Conservation (phyloP, 1,140 invertebrate species). For the Asobara japonica region DNA sequence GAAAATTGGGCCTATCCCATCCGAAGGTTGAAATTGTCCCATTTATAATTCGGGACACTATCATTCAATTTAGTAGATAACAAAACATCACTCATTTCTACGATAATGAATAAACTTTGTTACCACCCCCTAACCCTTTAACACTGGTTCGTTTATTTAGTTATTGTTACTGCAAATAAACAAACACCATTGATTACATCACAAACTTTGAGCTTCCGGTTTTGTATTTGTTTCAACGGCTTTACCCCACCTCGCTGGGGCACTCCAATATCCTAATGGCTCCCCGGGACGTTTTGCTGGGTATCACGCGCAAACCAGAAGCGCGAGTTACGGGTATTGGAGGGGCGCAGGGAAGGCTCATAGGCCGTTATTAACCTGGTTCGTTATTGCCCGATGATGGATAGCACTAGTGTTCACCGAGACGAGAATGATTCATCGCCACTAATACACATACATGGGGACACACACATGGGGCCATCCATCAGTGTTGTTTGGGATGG, state of each 20-base stretch:
- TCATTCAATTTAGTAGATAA: too few species aligned
- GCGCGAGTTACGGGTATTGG: neutral
- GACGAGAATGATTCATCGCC: conserved; percentile 34
- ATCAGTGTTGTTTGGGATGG: neutral
- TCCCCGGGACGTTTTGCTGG: neutral
- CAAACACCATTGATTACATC: neutral
- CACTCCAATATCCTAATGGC: conserved; percentile 13
- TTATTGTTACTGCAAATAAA: neutral
- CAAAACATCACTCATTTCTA: too few species aligned
- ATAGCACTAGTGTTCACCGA: conserved; percentile 25
- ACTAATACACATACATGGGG: neutral
- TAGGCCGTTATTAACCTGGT: conserved; percentile 31
- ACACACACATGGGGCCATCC: neutral
- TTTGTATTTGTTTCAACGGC: neutral
- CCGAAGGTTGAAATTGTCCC: too few species aligned
- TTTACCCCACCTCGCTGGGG: neutral
- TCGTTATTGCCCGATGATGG: conserved; percentile 35
- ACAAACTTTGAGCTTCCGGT: neutral
- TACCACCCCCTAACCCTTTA: too few species aligned
- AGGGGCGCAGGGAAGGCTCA: conserved; percentile 18
- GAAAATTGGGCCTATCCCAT: too few species aligned
- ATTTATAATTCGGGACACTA: too few species aligned
- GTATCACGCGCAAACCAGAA: neutral
- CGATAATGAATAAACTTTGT: too few species aligned
- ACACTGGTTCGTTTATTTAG: too few species aligned